Evolutionary conservation across 1,140 invertebrate genomes (phyloP).

Genomic region (Caerostris darwini): DNA sequence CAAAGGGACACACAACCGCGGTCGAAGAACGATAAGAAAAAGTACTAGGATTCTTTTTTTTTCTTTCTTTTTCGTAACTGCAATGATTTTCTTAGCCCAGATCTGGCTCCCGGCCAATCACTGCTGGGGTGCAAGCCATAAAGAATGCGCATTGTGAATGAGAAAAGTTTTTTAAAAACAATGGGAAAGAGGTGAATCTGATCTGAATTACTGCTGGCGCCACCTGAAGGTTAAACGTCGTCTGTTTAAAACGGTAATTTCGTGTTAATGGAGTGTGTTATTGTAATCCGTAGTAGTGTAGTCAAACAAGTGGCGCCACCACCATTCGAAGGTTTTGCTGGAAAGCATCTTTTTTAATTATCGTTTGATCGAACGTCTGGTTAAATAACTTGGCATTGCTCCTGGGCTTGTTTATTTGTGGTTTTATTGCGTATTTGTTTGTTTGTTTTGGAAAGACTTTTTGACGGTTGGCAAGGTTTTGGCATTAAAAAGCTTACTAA

Average conservation of each 20-base stretch:
- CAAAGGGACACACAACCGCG: constrained; percentile 25
- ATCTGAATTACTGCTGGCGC: constrained; percentile 46
- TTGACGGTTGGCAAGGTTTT: neutral
- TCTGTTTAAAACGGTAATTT: neutral
- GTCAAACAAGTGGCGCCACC: constrained; percentile 21
- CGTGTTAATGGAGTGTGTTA: constrained; percentile 39
- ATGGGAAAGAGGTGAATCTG: constrained; percentile 15
- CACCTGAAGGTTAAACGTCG: constrained; percentile 42
- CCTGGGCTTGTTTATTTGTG: neutral
- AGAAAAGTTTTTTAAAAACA: constrained; percentile 5
- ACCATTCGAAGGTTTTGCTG: neutral
- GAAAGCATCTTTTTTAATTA: neutral
- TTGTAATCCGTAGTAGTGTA: neutral
- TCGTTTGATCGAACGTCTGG: neutral
- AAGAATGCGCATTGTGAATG: constrained; percentile 59
- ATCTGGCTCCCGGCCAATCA: neutral
- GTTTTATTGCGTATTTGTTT: neutral
- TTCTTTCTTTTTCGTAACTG: neutral
- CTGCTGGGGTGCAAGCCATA: constrained; percentile 18
- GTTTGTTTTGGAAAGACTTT: neutral
- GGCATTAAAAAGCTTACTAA: too few relatives aligned
- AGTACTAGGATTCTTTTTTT: neutral
- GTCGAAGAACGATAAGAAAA: constrained; percentile 49
- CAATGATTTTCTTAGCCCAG: constrained; percentile 43
- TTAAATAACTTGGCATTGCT: neutral